Conservation (phyloP, 2,113 vertebrate genomes). For the Menidia beryllina region DNA sequence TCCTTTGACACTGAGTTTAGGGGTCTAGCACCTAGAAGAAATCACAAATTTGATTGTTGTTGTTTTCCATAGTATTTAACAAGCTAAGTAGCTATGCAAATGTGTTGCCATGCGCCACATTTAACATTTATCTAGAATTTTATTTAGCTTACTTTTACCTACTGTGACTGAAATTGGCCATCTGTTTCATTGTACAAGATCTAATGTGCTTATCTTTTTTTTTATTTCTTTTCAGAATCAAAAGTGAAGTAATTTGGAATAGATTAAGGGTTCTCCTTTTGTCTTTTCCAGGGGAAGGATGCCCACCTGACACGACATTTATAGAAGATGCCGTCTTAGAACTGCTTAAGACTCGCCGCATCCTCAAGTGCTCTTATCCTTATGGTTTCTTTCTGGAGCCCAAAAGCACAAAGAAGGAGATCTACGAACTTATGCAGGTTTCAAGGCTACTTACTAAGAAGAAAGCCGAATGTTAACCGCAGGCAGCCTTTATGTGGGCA, state of each 20-base stretch:
- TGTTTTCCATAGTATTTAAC: conserved; percentile 40
- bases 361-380: conserved; percentile 99
- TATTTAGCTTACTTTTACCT: too few species aligned
- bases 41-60: conserved; percentile 1
- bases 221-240: neutral
- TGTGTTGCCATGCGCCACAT: too few species aligned
- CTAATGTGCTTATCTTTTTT: neutral
- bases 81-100: neutral
- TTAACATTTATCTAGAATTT: too few species aligned
- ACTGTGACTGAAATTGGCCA: too few species aligned
- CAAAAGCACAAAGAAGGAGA: conserved; percentile 99
- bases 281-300: conserved; percentile 87
- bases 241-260: neutral
- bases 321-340: conserved; percentile 98
- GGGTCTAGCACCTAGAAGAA: conserved; percentile 11
- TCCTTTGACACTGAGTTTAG: conserved; percentile 32
- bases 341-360: conserved; percentile 96
- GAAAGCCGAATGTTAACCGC: conserved; percentile 44
- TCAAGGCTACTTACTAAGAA: conserved; percentile 43
- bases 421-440: conserved; percentile 99
- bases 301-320: conserved; percentile 96
- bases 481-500: conserved; percentile 15
- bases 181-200: neutral
- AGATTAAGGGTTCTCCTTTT: conserved; percentile 10
- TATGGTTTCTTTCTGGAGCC: conserved; percentile 99